Evolutionary conservation across 1,140 invertebrate species (phyloP).

Genomic region (Nasonia longicornis): DNA sequence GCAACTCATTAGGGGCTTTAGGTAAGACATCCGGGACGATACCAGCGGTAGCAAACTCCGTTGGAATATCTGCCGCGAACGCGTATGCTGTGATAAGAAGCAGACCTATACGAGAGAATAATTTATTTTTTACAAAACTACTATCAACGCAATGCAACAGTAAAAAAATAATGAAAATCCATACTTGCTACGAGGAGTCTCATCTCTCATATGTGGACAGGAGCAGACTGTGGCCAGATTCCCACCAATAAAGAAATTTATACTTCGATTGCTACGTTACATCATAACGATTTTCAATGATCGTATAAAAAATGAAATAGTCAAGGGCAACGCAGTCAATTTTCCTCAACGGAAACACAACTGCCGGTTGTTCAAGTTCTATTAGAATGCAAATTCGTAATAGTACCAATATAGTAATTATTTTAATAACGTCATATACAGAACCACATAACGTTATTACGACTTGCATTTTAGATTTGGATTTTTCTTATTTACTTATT

Average conservation of each 20-base stretch:
- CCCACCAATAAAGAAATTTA: slow-evolving; percentile 25
- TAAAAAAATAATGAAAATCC: slow-evolving; percentile 15
- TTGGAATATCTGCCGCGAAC: slow-evolving; percentile 29
- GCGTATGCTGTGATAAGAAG: not conserved
- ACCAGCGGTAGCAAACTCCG: slow-evolving; percentile 7
- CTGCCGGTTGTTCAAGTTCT: not conserved
- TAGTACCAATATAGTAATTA: not conserved
- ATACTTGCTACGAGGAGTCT: slow-evolving; percentile 42
- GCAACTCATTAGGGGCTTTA: slow-evolving; percentile 24
- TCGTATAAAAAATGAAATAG: slow-evolving; percentile 11
- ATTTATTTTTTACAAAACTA: not conserved
- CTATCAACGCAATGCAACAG: not conserved
- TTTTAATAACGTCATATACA: not conserved
- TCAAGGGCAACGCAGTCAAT: slow-evolving; percentile 17
- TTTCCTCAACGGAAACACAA: slow-evolving; percentile 24
- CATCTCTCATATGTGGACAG: slow-evolving; percentile 38
- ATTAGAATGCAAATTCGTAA: slow-evolving; percentile 10
- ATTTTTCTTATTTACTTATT: not conserved
- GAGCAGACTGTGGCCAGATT: slow-evolving; percentile 19
- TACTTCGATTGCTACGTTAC: slow-evolving; percentile 25
- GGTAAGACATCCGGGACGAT: slow-evolving; percentile 35
- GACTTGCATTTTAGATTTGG: not conserved
- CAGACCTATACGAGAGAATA: slow-evolving; percentile 9
- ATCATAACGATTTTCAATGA: not conserved
- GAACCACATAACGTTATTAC: not conserved